These are phyloP conservation scores for Strix occidentalis DNA, from an alignment of 2,797 vertebrate genomes.

Conservation along the genomic window DNA sequence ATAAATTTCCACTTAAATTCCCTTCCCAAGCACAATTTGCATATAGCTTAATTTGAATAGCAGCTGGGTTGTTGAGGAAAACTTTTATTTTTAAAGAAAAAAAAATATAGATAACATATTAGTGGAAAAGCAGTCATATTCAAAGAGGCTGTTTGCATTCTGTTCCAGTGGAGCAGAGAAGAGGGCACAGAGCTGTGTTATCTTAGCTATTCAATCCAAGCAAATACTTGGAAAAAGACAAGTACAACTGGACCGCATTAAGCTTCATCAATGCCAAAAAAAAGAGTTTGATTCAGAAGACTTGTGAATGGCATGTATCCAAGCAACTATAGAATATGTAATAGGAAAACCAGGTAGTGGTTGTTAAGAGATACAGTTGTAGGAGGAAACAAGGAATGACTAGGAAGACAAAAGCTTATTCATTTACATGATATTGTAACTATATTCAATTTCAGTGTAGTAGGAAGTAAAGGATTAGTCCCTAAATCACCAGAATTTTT, in stretches of 20 bases:
- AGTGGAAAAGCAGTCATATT: background rate
- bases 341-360: background rate
- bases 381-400: background rate
- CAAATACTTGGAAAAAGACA: background rate
- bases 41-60: background rate
- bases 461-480: background rate
- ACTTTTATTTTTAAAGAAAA: background rate
- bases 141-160: background rate
- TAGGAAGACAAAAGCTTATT: constrained; percentile 15
- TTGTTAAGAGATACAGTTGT: background rate
- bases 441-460: background rate
- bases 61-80: background rate
- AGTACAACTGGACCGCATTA: background rate
- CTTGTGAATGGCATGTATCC: background rate
- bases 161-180: background rate
- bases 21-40: background rate
- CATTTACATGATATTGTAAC: background rate
- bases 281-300: background rate
- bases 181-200: background rate
- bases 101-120: background rate
- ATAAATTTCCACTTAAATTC: constrained; percentile 32
- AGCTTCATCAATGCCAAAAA: background rate
- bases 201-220: constrained; percentile 17
- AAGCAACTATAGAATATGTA: background rate
- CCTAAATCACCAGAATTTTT: background rate